Evolutionary conservation across 2,888 invertebrate genomes (phyloP).

Genomic region (Scaptomyza cyrtandrae): DNA sequence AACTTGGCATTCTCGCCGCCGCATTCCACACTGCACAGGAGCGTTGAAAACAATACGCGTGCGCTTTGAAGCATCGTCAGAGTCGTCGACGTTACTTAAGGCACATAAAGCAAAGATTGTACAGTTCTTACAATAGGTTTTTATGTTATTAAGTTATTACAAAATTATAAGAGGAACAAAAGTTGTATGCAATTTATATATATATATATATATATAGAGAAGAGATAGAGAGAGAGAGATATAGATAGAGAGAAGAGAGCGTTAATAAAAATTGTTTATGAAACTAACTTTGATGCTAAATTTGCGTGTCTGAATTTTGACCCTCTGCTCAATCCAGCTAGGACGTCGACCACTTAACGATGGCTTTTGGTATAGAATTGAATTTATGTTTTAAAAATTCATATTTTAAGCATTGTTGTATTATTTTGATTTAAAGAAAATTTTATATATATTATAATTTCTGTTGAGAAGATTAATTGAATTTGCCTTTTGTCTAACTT

Average conservation of each 20-base stretch:
- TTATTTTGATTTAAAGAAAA: conserved; percentile 51
- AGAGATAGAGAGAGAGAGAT: conserved; percentile 31
- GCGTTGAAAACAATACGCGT: conserved; percentile 24
- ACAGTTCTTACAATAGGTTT: conserved; percentile 30
- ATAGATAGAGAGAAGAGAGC: conserved; percentile 46
- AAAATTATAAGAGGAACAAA: conserved; percentile 45
- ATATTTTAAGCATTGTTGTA: conserved; percentile 28
- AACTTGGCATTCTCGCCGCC: conserved; percentile 19
- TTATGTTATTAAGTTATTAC: neutral
- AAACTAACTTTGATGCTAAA: conserved; percentile 85
- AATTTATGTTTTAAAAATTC: conserved; percentile 55
- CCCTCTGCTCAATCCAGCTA: conserved; percentile 85
- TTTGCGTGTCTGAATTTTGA: conserved; percentile 85
- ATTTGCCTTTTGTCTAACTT: conserved; percentile 44
- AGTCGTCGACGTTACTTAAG: conserved; percentile 10
- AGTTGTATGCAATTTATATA: conserved; percentile 53
- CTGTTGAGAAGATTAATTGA: conserved; percentile 21
- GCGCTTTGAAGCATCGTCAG: conserved; percentile 17
- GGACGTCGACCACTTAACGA: conserved; percentile 85
- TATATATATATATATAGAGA: conserved; percentile 21
- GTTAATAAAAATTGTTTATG: conserved; percentile 78
- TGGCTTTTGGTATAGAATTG: conserved; percentile 82
- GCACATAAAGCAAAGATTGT: conserved; percentile 39
- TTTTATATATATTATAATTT: conserved; percentile 40
- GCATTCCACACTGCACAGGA: conserved; percentile 56